Percentiles rank a stretch among this genome's conserved stretches.
These are phyloP conservation scores for Syrphus vitripennis DNA, from an alignment of 2,888 invertebrate species.

Conservation along the genomic window DNA sequence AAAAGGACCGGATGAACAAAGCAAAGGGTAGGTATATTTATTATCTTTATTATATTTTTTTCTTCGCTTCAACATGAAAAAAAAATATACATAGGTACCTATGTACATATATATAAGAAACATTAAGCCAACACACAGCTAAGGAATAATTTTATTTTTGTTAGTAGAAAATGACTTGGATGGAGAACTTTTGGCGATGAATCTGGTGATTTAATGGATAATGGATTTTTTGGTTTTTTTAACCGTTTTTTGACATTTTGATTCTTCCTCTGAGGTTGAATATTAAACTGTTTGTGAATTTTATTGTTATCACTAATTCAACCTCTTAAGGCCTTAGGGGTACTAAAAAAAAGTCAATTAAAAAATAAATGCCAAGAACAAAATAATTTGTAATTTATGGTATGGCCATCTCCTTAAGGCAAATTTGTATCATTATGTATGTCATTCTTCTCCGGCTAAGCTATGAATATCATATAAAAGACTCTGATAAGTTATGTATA, in stretches of 20 bases:
- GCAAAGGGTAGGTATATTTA: not conserved
- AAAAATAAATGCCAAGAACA: not conserved
- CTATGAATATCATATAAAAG: too few relatives aligned
- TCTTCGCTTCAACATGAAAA: not conserved
- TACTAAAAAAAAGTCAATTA: not conserved
- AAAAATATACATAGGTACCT: not conserved
- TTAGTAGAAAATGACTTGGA: not conserved
- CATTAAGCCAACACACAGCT: not conserved
- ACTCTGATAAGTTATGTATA: too few relatives aligned
- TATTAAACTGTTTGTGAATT: not conserved
- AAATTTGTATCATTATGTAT: not conserved
- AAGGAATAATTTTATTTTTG: not conserved
- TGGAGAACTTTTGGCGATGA: not conserved
- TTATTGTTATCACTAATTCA: not conserved
- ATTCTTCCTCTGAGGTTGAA: not conserved
- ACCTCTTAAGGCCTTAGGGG: not conserved
- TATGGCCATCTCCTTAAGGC: not conserved
- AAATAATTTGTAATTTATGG: not conserved
- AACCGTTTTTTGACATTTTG: not conserved
- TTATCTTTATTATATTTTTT: not conserved
- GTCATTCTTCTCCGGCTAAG: too few relatives aligned
- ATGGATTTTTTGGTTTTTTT: not conserved
- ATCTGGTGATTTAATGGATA: not conserved
- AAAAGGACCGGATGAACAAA: not conserved
- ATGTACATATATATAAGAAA: not conserved